These are phyloP conservation scores for Mugil cephalus DNA, from an alignment of 2,113 vertebrate species.

Conservation along the genomic window DNA sequence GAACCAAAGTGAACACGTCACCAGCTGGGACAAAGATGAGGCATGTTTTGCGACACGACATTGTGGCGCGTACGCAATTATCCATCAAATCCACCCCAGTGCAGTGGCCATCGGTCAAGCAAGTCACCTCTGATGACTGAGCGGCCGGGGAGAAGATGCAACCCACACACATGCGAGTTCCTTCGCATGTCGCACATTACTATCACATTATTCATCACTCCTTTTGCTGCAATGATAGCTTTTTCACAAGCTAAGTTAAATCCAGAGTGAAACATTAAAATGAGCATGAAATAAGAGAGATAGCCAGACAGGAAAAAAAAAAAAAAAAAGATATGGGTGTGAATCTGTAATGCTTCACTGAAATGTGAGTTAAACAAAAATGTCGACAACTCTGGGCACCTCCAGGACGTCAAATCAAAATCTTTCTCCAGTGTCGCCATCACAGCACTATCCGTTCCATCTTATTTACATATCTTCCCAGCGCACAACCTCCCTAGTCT, in stretches of 20 bases:
- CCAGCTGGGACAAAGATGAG: slow-evolving; percentile 36
- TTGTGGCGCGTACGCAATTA: slow-evolving; percentile 9
- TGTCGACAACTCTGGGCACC: not conserved
- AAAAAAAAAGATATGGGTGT: not conserved
- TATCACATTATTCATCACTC: slow-evolving; percentile 8
- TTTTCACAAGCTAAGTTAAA: no score
- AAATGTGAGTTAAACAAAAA: not conserved
- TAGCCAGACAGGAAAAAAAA: not conserved
- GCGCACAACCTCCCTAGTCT: not conserved
- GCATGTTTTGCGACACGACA: slow-evolving; percentile 41
- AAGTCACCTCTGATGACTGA: slow-evolving; percentile 37
- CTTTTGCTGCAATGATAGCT: not conserved
- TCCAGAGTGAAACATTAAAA: not conserved
- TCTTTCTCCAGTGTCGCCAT: not conserved
- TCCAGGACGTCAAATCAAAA: not conserved
- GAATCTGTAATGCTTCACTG: not conserved
- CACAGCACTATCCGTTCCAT: not conserved
- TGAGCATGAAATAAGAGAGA: not conserved
- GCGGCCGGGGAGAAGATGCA: slow-evolving; percentile 4
- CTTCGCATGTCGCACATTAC: not conserved
- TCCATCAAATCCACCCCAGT: slow-evolving; percentile 23
- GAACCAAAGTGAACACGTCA: slow-evolving; percentile 53
- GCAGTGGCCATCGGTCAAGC: slow-evolving; percentile 9
- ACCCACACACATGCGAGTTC: slow-evolving; percentile 7
- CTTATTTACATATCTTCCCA: slow-evolving; percentile 28